phyloP scores from a whole-genome alignment of 1,140 invertebrate genomes.

The Pogonognathellus flavescens region DNA sequence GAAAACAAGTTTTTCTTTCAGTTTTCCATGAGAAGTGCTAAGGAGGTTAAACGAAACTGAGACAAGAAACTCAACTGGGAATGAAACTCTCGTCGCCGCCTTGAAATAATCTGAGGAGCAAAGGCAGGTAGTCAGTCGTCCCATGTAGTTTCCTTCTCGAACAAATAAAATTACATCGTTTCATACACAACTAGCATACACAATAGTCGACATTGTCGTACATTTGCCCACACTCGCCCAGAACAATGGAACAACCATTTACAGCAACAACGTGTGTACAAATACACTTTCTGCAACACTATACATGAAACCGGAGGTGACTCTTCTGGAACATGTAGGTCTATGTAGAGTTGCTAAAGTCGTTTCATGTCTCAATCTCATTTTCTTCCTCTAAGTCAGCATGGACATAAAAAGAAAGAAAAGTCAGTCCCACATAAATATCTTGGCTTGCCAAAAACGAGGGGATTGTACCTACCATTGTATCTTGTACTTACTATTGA shows the following conservation, averaged over 20 bases:
- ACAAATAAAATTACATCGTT: slow-evolving; percentile 13
- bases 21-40: background rate
- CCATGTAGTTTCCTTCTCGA: background rate
- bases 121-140: background rate
- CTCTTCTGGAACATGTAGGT: background rate
- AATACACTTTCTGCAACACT: no score
- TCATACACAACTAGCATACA: slow-evolving; percentile 3
- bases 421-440: background rate
- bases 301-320: no score
- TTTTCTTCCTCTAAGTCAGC: background rate
- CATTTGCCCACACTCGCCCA: no score
- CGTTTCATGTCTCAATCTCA: slow-evolving; percentile 19
- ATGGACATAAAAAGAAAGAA: background rate
- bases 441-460: background rate
- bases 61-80: slow-evolving; percentile 28
- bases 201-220: background rate
- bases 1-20: slow-evolving; percentile 8
- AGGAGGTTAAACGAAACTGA: slow-evolving; percentile 31
- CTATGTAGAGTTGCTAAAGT: background rate
- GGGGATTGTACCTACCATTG: background rate
- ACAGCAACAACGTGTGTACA: no score
- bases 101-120: background rate
- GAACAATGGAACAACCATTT: no score
- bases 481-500: no score
- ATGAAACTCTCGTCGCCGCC: background rate